These are phyloP conservation scores for Bucco capensis DNA, from an alignment of 2,113 vertebrate species.

Conservation along the genomic window DNA sequence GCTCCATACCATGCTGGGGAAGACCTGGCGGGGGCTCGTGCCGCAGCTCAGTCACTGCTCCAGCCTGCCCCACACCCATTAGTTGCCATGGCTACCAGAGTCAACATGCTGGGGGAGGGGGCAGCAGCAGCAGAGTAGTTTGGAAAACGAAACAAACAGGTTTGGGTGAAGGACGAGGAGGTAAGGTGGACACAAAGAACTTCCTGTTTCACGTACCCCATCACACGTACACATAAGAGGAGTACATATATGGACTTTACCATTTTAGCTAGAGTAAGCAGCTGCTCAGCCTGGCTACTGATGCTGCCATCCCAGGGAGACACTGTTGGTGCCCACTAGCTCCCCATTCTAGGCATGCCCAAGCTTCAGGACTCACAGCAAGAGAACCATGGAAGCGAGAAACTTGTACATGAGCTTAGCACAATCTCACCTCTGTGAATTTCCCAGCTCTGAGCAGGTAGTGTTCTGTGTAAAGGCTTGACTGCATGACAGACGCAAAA, in stretches of 20 bases:
- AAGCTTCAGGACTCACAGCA: not conserved
- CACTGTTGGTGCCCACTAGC: fast-evolving
- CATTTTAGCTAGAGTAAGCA: fast-evolving
- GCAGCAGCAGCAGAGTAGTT: too few species aligned
- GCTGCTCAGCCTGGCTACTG: not conserved
- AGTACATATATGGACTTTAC: not conserved
- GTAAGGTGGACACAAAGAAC: too few species aligned
- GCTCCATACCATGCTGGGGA: too few species aligned
- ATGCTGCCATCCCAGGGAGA: too few species aligned
- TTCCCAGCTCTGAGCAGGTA: not conserved
- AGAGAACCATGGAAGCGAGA: not conserved
- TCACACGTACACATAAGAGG: fast-evolving
- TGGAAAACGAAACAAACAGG: too few species aligned
- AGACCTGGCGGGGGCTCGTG: too few species aligned
- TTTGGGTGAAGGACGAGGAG: too few species aligned
- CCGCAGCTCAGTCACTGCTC: too few species aligned
- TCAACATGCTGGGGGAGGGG: too few species aligned
- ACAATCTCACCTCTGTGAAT: fast-evolving
- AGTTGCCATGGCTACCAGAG: too few species aligned
- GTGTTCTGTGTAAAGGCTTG: not conserved
- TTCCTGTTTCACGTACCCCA: too few species aligned
- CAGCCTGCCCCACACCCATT: too few species aligned
- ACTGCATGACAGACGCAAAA: not conserved
- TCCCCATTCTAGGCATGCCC: not conserved
- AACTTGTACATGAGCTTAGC: not conserved